Percentiles rank a stretch among this genome's conserved stretches.
Evolutionary conservation across 2,888 invertebrate genomes (phyloP).

Genomic region (Dorcus hopei): DNA sequence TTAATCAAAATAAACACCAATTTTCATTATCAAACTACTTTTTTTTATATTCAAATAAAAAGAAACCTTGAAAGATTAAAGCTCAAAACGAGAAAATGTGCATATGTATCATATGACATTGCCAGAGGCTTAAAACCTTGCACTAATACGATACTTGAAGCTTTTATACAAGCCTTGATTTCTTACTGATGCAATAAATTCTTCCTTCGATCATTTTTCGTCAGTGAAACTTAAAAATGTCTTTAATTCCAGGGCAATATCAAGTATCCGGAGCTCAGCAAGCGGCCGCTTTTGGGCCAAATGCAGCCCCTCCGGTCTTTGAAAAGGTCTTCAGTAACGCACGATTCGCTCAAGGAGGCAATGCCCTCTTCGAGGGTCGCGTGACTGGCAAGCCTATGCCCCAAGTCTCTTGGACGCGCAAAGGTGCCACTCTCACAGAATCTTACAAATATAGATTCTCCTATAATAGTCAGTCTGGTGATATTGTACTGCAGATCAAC

Average conservation of each 20-base stretch:
- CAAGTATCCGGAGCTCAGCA: constrained; percentile 56
- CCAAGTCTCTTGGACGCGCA: constrained; percentile 85
- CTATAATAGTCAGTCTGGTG: constrained; percentile 74
- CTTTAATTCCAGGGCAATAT: neutral
- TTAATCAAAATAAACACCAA: no score
- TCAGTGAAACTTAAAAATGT: no score
- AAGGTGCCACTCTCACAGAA: constrained; percentile 78
- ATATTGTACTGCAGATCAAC: constrained; percentile 78
- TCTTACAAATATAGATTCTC: constrained; percentile 86
- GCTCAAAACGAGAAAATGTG: no score
- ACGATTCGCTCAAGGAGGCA: constrained; percentile 91
- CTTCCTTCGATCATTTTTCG: no score
- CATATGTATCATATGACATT: no score
- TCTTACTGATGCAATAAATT: no score
- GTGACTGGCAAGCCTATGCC: constrained; percentile 90
- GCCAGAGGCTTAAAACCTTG: no score
- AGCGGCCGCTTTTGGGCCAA: constrained; percentile 58
- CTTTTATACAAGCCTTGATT: no score
- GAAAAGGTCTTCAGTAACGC: constrained; percentile 95
- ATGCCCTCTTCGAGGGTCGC: constrained; percentile 89
- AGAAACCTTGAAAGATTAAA: no score
- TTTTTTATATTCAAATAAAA: no score
- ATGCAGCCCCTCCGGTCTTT: constrained; percentile 89
- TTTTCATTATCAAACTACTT: no score
- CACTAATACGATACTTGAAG: no score